phyloP scores from a whole-genome alignment of 1,140 invertebrate genomes.

The Lasaia peninsularis region DNA sequence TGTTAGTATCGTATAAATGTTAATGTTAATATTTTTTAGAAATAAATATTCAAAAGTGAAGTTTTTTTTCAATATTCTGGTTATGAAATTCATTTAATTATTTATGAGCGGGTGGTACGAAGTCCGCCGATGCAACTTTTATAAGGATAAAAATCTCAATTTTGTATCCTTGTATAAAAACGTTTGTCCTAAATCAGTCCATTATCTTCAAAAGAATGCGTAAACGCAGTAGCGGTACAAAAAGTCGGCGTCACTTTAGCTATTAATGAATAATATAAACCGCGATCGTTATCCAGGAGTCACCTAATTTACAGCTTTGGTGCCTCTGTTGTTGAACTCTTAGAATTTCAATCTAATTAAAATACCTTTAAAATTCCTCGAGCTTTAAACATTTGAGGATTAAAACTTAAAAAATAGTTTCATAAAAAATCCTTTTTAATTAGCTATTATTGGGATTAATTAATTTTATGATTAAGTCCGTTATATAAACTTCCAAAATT shows the following conservation, averaged over 20 bases:
- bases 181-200: too few species aligned
- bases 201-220: constrained; percentile 3
- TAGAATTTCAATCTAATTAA: constrained; percentile 7
- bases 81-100: too few species aligned
- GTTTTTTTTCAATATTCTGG: too few species aligned
- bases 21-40: too few species aligned
- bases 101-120: too few species aligned
- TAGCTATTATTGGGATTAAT: background rate
- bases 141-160: too few species aligned
- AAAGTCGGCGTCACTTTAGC: background rate
- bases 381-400: background rate
- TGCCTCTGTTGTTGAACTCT: background rate
- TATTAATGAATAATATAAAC: background rate
- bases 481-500: too few species aligned
- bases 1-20: too few species aligned
- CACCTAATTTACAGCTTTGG: background rate
- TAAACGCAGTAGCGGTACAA: background rate
- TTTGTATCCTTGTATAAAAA: too few species aligned
- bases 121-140: too few species aligned
- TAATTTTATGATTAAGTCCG: too few species aligned
- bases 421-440: background rate
- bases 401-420: background rate
- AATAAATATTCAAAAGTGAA: too few species aligned
- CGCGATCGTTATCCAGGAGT: background rate
- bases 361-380: background rate